Base-by-base conservation (phyloP, 1,140 invertebrate species). In the Chlorops oryzae region DNA sequence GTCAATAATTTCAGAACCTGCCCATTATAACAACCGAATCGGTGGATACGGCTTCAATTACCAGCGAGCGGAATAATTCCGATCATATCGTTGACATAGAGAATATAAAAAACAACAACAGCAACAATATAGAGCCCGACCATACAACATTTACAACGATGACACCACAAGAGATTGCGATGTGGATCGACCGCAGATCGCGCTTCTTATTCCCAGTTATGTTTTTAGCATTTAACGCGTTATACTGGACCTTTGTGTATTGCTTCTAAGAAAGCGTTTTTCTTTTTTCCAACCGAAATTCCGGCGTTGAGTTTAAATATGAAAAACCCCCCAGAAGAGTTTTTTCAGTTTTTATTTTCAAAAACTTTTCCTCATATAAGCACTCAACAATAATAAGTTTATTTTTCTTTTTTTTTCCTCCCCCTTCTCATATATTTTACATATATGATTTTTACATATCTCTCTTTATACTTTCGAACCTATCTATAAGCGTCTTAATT, bases 151-250 rank as follows among this genome's bases (percentile, higher is more conserved):
- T 69, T 35, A 88, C 87, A 22, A 88, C 86, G 17, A 90, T 90
- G 87, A 88, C 87, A 4, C 87, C 88, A 1, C 87, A 90, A 60
- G 85, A 90, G 69, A 88, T 90, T 34, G 85, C 88, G 47, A 85
- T 85, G 47, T 90, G 87, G 87, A 89, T 92, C 34, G 89, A 92
- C 40, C 45, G 68, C 40, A 77, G 87, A 4, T 87, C 87, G 15
- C 78, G 89, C 21, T 74, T 88, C 15, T 70, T 88, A 4, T 92
- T 92, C 63, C 90, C 90, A 0, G 65, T 83, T 12, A 74, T 82
- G 27, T 92, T 92, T 64, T 56, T 90, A 9, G 77, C 89, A 38
- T 92, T 91, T 62, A 92, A 92, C 65, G 77, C 86, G 37, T 75
- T 91, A 44, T 92, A 91, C 58, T 92, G 89, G 88, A 82, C 84